A percentile compares a stretch with the other conserved stretches of the same genome.
Conservation (phyloP, 2,113 vertebrate species). For the Sapajus apella region DNA sequence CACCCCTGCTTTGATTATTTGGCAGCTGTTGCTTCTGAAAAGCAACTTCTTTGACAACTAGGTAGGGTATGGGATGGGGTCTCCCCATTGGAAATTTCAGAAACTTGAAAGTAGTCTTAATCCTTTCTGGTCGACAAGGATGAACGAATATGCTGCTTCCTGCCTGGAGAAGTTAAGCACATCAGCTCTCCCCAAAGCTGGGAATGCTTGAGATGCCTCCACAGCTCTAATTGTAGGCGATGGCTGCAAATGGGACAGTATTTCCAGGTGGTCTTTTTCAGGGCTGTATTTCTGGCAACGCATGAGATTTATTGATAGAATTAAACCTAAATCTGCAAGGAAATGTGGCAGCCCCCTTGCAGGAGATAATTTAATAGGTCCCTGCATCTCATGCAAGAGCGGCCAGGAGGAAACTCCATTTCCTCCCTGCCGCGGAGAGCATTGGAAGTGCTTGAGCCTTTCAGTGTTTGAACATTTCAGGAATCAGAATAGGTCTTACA, state of each 20-base stretch:
- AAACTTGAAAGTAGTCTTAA: slow-evolving; percentile 54
- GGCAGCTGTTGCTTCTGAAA: not conserved
- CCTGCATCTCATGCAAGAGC: not conserved
- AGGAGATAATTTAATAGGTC: not conserved
- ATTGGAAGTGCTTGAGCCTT: not conserved
- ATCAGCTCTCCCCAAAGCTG: not conserved
- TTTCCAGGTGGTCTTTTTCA: slow-evolving; percentile 16
- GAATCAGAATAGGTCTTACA: not conserved
- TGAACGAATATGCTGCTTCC: slow-evolving; percentile 4
- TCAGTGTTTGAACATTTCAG: not conserved
- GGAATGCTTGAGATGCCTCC: not conserved
- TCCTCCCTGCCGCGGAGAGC: not conserved
- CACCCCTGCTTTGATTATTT: not conserved
- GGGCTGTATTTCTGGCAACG: not conserved
- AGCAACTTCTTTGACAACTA: not conserved
- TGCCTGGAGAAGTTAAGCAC: not conserved
- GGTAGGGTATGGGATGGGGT: not conserved
- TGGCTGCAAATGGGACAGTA: not conserved
- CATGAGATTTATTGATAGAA: not conserved
- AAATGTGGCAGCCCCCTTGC: not conserved
- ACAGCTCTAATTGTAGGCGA: not conserved
- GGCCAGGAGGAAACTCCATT: not conserved
- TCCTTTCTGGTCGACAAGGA: slow-evolving; percentile 24
- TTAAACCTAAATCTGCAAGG: not conserved
- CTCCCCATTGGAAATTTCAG: not conserved